Conservation (phyloP, 2,797 vertebrate genomes). For the Scleropages formosus region DNA sequence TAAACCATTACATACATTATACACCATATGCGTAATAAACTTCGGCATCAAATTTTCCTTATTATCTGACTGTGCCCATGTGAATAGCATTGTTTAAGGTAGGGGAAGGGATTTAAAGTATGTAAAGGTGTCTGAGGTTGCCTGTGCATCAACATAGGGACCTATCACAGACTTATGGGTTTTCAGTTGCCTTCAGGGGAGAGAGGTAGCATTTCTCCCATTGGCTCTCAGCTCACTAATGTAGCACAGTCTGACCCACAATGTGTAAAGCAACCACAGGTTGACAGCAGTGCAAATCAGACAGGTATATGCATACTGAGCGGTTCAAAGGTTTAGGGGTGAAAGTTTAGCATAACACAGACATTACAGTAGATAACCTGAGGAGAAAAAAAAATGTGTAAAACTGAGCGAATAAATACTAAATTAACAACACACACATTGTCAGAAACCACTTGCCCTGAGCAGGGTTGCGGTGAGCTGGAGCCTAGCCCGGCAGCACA, state of each 20-base stretch:
- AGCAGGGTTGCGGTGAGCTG: too few relatives aligned
- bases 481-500: too few relatives aligned
- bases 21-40: too few relatives aligned
- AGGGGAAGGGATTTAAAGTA: background rate
- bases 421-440: too few relatives aligned
- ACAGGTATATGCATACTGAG: background rate
- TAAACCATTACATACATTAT: too few relatives aligned
- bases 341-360: too few relatives aligned
- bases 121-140: background rate
- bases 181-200: background rate
- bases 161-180: slow-evolving; percentile 5
- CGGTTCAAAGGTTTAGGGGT: too few relatives aligned
- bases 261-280: slow-evolving; percentile 6
- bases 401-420: too few relatives aligned
- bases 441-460: too few relatives aligned
- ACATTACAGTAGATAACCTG: too few relatives aligned
- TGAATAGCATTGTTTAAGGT: background rate
- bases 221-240: background rate
- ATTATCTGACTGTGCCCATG: background rate
- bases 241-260: background rate
- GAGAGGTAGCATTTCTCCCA: slow-evolving; percentile 7
- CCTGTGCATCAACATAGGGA: background rate
- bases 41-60: background rate
- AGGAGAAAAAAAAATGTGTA: background rate
- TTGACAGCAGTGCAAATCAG: background rate